Conservation (phyloP, 2,113 vertebrate species). For the Dicentrarchus labrax region DNA sequence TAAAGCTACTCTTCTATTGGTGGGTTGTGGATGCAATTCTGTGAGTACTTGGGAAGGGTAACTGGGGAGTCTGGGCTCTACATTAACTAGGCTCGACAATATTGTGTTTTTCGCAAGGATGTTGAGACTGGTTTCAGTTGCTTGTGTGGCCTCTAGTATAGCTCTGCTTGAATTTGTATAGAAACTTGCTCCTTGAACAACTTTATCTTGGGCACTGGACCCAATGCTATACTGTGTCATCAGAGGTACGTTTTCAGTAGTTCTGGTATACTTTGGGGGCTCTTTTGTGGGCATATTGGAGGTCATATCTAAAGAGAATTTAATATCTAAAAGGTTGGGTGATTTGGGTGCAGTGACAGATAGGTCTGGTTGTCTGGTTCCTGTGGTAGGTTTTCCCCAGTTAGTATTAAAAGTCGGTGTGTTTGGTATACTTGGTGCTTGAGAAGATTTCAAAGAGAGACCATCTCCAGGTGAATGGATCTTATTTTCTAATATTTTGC, state of each 20-base stretch:
- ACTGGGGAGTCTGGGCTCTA: neutral
- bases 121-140: conserved; percentile 1
- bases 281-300: conserved; percentile 12
- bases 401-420: neutral
- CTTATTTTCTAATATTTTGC: conserved; percentile 34
- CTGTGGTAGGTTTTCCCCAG: conserved; percentile 1
- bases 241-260: neutral
- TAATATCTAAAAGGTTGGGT: conserved; percentile 20
- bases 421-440: conserved; percentile 17
- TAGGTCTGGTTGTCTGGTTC: conserved; percentile 1
- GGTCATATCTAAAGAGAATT: conserved; percentile 3
- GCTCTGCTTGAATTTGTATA: conserved; percentile 17
- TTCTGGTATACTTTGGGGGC: neutral
- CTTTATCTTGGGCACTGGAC: conserved; percentile 10
- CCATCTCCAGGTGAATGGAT: neutral
- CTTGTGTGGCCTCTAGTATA: neutral
- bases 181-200: conserved; percentile 13
- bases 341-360: conserved; percentile 10
- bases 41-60: neutral
- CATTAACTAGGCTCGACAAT: neutral
- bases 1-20: neutral
- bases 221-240: conserved; percentile 4
- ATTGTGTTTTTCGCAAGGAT: conserved; percentile 5
- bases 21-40: neutral
- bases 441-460: neutral